Evolutionary conservation across 2,888 invertebrate species (phyloP), one percentile per base, ranked within the genome.

Genomic region (Conistra vaccinii): DNA sequence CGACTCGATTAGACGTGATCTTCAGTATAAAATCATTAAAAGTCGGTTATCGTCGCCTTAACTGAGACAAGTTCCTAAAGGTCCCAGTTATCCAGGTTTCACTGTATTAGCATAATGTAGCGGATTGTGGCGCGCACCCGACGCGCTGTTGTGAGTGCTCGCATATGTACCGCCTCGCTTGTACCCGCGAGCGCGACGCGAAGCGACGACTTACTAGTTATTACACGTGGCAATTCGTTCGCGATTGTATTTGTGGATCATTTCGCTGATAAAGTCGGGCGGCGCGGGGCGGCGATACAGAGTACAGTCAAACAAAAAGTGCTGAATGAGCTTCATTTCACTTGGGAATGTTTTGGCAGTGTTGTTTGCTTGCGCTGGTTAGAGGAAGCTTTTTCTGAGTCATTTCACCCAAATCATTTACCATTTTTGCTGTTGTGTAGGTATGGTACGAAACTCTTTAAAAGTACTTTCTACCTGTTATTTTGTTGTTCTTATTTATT

Each of bases 231-330:
- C 17, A n/a, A 26, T 62, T 61, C 51, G 69, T 68, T 42, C 23
- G 29, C 26, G 32, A 72, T 58, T 65, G 73, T 75, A 65, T 65
- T 58, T 29, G n/a, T 42, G 48, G 14, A 42, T 26, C 23, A 29
- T 20, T 71, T 58, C 14, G 42, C 42, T 45, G 42, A 14, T 45
- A 42, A 42, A 42, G 42, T 42, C 17, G 35, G 10, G 29, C 42
- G 69, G 45, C 58, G 12, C 23, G n/a, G n/a, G n/a, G 20, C 12
- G 35, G 20, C 20, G 32, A 20, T 4, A n/a, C 29, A n/a, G 6
- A n/a, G 17, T 60, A 75, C 57, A 58, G 17, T 23, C 53, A 42
- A 65, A 73, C 75, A 53, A 66, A 72, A 73, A 75, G 57, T 58
- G 20, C 63, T 65, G 73, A 73, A 42, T 51, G 45, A 17, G 42